These are phyloP conservation scores for Augiades crinisus DNA, from an alignment of 2,888 invertebrate species.

Conservation along the genomic window DNA sequence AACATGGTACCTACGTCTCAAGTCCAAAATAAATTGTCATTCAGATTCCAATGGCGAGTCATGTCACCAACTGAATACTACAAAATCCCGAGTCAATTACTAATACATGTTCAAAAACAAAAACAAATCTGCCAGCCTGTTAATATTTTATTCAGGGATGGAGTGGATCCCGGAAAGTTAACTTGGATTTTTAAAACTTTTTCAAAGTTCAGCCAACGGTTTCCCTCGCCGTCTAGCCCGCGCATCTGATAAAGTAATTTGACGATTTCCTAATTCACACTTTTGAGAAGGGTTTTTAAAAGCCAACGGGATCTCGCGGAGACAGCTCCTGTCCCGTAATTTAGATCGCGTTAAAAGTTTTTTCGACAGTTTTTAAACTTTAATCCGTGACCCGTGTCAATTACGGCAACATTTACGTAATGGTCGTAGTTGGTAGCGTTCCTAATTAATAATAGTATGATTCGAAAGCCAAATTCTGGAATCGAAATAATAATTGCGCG, in stretches of 20 bases:
- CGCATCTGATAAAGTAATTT: slow-evolving; percentile 76
- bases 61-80: too few species aligned
- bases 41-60: too few species aligned
- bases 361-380: slow-evolving; percentile 50
- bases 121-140: slow-evolving; percentile 57
- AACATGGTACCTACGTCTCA: too few species aligned
- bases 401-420: slow-evolving; percentile 19
- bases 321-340: slow-evolving; percentile 42
- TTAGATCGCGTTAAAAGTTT: slow-evolving; percentile 60
- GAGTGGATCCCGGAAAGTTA: slow-evolving; percentile 59
- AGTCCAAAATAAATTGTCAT: too few species aligned
- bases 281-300: slow-evolving; percentile 75
- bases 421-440: neutral
- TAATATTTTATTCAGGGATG: slow-evolving; percentile 70
- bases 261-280: slow-evolving; percentile 74
- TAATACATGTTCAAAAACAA: slow-evolving; percentile 50
- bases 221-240: slow-evolving; percentile 56
- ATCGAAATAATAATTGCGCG: slow-evolving; percentile 20
- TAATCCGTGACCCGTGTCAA: slow-evolving; percentile 30
- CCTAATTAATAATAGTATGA: neutral
- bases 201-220: slow-evolving; percentile 60
- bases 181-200: slow-evolving; percentile 80
- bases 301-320: slow-evolving; percentile 51
- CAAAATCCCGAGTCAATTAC: slow-evolving; percentile 72
- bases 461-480: slow-evolving; percentile 12